These are phyloP conservation scores for Synergus gifuensis DNA, from an alignment of 2,888 invertebrate species.

Conservation along the genomic window DNA sequence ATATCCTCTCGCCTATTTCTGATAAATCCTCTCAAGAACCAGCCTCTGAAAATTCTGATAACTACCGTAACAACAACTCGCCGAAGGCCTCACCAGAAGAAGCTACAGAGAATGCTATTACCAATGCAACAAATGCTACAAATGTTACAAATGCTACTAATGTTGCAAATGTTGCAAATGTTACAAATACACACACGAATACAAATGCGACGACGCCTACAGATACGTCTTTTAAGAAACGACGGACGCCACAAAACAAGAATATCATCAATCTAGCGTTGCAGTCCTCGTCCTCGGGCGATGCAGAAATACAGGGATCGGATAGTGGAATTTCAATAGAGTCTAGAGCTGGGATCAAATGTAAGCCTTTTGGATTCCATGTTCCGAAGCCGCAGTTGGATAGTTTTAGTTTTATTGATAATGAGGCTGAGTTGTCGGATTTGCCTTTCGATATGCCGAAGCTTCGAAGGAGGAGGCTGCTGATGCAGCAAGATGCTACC, in stretches of 20 bases:
- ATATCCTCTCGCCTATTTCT: constrained; percentile 93
- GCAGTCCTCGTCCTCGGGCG: constrained; percentile 82
- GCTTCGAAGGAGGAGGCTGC: constrained; percentile 84
- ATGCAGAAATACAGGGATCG: constrained; percentile 90
- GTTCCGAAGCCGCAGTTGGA: constrained; percentile 81
- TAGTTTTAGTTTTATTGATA: constrained; percentile 72
- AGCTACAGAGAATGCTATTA: constrained; percentile 73
- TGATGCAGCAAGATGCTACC: constrained; percentile 83
- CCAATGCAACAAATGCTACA: constrained; percentile 72
- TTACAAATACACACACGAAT: constrained; percentile 77
- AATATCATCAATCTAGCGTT: constrained; percentile 85
- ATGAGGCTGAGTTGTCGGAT: constrained; percentile 85
- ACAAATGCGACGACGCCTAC: constrained; percentile 67
- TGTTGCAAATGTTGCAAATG: constrained; percentile 66
- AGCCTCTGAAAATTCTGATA: constrained; percentile 89
- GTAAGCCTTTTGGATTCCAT: constrained; percentile 82
- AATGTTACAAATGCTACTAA: constrained; percentile 69
- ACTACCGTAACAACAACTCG: constrained; percentile 88
- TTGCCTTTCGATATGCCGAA: constrained; percentile 95
- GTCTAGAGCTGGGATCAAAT: constrained; percentile 89
- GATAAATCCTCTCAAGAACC: constrained; percentile 94
- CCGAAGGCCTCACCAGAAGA: constrained; percentile 89
- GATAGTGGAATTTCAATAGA: constrained; percentile 94
- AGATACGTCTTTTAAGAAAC: constrained; percentile 79
- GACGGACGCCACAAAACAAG: constrained; percentile 87